Conservation (phyloP, 2,113 vertebrate species). For the Hyperoodon ampullatus region DNA sequence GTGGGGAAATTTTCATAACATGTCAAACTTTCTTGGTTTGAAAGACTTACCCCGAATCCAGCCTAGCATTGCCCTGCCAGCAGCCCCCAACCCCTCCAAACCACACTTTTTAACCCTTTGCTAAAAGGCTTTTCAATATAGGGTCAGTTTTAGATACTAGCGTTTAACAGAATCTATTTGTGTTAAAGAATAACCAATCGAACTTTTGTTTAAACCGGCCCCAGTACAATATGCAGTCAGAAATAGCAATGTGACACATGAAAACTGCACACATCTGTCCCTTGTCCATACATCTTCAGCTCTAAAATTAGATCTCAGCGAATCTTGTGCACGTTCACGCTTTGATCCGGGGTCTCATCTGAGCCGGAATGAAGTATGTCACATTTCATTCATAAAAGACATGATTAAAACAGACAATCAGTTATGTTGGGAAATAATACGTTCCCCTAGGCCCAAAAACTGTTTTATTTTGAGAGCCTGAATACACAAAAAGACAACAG, state of each 20-base stretch:
- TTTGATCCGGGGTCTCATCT: not conserved
- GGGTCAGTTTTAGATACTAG: fast-evolving
- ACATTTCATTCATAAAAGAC: conserved; percentile 36
- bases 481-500: not conserved
- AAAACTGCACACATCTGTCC: not conserved
- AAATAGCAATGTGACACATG: not conserved
- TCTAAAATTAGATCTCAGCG: not conserved
- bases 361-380: not conserved
- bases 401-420: not conserved
- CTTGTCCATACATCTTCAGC: not conserved
- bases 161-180: not conserved
- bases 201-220: not conserved
- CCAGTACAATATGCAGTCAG: fast-evolving
- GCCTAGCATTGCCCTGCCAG: not conserved
- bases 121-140: not conserved
- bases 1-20: fast-evolving
- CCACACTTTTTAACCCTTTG: not conserved
- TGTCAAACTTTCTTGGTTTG: not conserved
- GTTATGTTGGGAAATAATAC: not conserved
- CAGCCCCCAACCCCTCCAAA: not conserved
- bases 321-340: not conserved
- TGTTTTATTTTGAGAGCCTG: not conserved
- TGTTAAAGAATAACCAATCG: not conserved
- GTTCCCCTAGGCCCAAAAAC: not conserved
- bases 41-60: not conserved